These are phyloP conservation scores for Elysia crispata DNA, from an alignment of 2,888 invertebrate genomes.

Conservation along the genomic window DNA sequence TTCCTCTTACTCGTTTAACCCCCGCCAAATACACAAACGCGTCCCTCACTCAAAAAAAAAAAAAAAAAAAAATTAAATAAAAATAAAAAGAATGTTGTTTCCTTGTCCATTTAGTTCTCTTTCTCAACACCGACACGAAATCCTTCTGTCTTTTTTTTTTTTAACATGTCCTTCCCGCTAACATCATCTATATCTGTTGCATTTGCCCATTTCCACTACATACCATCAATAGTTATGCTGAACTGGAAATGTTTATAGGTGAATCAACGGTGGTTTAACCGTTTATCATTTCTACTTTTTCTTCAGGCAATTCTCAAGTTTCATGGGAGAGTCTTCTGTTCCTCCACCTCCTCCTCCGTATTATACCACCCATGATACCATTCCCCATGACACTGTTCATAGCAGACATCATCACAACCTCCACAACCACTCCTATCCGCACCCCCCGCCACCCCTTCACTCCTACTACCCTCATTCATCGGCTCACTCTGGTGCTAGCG, in stretches of 20 bases:
- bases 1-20: no score
- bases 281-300: background rate
- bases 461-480: no score
- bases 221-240: background rate
- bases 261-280: background rate
- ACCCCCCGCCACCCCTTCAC: no score
- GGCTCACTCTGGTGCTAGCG: no score
- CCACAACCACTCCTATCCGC: background rate
- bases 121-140: no score
- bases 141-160: background rate
- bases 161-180: background rate
- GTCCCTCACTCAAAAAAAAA: no score
- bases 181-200: no score
- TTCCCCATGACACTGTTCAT: slow-evolving; percentile 18
- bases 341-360: slow-evolving; percentile 37
- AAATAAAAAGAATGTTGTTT: no score
- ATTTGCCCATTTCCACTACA: background rate
- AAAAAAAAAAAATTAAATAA: no score
- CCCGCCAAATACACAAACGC: no score
- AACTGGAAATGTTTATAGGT: background rate
- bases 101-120: no score
- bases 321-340: slow-evolving; percentile 46
- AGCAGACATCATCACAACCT: slow-evolving; percentile 12
- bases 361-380: slow-evolving; percentile 32
- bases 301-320: slow-evolving; percentile 57